Conservation (phyloP, 1,140 invertebrate species). For the Yoshiicerus persimilis region DNA sequence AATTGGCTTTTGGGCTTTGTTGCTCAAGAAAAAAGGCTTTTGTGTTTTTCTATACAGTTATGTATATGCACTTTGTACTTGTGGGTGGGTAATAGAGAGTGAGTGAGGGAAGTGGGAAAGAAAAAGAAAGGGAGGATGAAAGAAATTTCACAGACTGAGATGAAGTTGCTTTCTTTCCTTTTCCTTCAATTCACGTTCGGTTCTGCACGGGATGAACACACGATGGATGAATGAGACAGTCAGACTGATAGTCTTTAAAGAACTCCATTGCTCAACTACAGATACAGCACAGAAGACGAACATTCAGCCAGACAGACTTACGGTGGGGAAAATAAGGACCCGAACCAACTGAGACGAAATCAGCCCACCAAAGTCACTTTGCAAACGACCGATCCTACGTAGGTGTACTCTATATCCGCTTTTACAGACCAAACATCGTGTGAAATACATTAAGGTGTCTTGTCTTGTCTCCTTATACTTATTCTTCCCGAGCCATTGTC, state of each 20-base stretch:
- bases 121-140: not conserved
- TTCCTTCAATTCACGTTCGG: not conserved
- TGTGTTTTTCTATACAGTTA: not conserved
- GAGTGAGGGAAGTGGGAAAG: not conserved
- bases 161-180: conserved; percentile 9
- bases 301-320: not conserved
- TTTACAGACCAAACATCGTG: not conserved
- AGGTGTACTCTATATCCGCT: not conserved
- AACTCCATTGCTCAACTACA: not conserved
- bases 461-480: not conserved
- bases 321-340: not conserved
- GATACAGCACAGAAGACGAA: not conserved
- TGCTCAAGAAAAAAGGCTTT: not conserved
- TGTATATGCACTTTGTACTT: not conserved
- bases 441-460: not conserved
- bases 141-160: conserved; percentile 2
- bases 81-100: not conserved
- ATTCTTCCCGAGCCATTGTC: not conserved
- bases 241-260: not conserved
- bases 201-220: not conserved
- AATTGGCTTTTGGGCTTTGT: conserved; percentile 37
- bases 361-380: not conserved
- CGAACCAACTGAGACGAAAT: not conserved
- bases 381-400: too few relatives aligned
- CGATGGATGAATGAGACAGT: not conserved